Conservation (phyloP, 2,113 vertebrate species). For the Pithys albifrons region DNA sequence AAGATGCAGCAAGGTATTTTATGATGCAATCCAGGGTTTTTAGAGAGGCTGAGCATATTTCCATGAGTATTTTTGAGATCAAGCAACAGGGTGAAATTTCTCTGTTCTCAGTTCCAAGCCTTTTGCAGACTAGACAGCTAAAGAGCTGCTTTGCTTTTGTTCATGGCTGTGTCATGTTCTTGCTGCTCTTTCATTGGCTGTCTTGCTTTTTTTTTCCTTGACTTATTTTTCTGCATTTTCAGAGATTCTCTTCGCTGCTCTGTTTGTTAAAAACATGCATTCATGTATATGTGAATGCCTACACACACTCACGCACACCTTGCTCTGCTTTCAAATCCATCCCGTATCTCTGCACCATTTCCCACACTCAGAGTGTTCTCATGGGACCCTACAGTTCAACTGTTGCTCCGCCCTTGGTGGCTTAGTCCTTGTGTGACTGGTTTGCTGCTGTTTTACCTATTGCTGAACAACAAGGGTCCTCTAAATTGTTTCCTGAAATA, state of each 20-base stretch:
- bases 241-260: neutral
- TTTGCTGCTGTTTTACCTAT: neutral
- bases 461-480: neutral
- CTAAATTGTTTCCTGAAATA: neutral
- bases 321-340: neutral
- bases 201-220: neutral
- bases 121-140: neutral
- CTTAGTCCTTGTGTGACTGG: neutral
- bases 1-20: neutral
- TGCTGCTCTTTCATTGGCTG: accelerated
- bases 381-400: neutral
- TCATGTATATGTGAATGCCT: neutral
- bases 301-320: too few species aligned
- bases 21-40: neutral
- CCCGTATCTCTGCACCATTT: neutral
- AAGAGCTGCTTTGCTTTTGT: neutral
- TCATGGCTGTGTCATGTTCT: accelerated
- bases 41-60: neutral
- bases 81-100: neutral
- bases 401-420: neutral
- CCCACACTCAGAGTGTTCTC: neutral
- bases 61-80: neutral
- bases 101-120: neutral
- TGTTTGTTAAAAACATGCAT: neutral
- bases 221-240: neutral